These are phyloP conservation scores for Camponotus vicinus DNA, from an alignment of 1,140 invertebrate genomes.

Conservation along the genomic window DNA sequence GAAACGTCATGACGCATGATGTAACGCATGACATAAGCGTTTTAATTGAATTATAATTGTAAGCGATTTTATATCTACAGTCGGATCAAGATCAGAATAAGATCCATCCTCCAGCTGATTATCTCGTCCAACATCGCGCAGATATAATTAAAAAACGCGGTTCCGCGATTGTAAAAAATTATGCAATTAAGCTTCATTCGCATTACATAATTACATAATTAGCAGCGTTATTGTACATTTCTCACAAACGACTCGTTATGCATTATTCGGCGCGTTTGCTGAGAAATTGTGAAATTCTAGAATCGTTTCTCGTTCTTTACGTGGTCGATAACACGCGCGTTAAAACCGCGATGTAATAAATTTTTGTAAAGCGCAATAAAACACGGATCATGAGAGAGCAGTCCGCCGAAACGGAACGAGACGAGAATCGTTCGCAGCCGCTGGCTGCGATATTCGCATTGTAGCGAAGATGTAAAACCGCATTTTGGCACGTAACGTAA, in stretches of 20 bases:
- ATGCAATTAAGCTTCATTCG: constrained; percentile 35
- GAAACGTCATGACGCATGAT: constrained; percentile 4
- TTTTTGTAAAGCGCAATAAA: constrained; percentile 50
- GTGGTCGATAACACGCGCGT: constrained; percentile 28
- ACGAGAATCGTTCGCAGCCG: not conserved
- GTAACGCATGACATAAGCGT: constrained; percentile 1
- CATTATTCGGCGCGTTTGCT: constrained; percentile 49
- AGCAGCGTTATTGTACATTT: not conserved
- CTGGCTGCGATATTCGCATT: constrained; percentile 12
- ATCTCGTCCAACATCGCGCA: not conserved
- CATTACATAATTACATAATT: constrained; percentile 22
- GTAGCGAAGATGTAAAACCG: constrained; percentile 62
- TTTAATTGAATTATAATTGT: constrained; percentile 54
- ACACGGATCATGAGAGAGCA: constrained; percentile 38
- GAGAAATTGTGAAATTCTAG: constrained; percentile 47
- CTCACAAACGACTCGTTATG: constrained; percentile 42
- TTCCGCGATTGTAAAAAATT: constrained; percentile 38
- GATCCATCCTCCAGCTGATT: constrained; percentile 1
- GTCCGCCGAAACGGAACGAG: constrained; percentile 6
- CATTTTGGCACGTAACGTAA: constrained; percentile 79
- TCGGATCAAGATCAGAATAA: not conserved
- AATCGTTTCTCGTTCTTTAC: constrained; percentile 39
- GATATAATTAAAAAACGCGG: not conserved
- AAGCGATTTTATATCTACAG: constrained; percentile 39
- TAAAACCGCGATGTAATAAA: constrained; percentile 52